Evolutionary conservation across 2,888 invertebrate species (phyloP).

Genomic region (Plagodis pulveraria): DNA sequence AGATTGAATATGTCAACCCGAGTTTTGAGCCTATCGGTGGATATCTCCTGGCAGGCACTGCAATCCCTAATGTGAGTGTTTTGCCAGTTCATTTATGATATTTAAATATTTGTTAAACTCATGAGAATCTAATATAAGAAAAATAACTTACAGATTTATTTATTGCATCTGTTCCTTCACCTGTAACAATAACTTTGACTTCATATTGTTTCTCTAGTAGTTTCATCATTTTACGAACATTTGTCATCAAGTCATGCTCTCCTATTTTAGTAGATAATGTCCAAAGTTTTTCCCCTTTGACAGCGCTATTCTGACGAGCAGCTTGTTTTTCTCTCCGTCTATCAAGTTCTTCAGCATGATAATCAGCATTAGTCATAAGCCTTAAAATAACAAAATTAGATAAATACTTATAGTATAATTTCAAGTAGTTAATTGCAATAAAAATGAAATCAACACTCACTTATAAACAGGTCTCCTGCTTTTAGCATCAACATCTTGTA

Average conservation of each 20-base stretch:
- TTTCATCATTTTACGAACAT: slow-evolving; percentile 87
- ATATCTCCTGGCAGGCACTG: no score
- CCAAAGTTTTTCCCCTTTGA: slow-evolving; percentile 87
- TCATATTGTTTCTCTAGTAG: slow-evolving; percentile 88
- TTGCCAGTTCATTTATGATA: no score
- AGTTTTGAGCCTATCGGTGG: no score
- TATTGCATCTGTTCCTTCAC: slow-evolving; percentile 67
- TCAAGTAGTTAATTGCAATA: neutral
- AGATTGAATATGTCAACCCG: no score
- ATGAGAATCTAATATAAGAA: no score
- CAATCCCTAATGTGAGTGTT: no score
- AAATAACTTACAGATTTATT: slow-evolving; percentile 53
- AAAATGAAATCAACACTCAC: slow-evolving; percentile 53
- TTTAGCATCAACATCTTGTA: slow-evolving; percentile 88
- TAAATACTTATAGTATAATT: neutral
- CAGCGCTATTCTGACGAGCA: slow-evolving; percentile 60
- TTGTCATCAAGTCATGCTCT: slow-evolving; percentile 87
- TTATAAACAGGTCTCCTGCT: slow-evolving; percentile 88
- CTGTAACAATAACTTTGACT: slow-evolving; percentile 85
- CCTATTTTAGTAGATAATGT: slow-evolving; percentile 86
- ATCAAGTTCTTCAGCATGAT: slow-evolving; percentile 85
- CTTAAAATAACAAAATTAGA: slow-evolving; percentile 48
- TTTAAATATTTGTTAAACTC: no score
- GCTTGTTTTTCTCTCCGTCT: slow-evolving; percentile 79
- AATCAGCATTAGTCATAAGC: slow-evolving; percentile 87